Evolutionary conservation across 1,140 invertebrate genomes (phyloP), one percentile per base, ranked within the genome.

Genomic region (Leptinotarsa undecemlineata): DNA sequence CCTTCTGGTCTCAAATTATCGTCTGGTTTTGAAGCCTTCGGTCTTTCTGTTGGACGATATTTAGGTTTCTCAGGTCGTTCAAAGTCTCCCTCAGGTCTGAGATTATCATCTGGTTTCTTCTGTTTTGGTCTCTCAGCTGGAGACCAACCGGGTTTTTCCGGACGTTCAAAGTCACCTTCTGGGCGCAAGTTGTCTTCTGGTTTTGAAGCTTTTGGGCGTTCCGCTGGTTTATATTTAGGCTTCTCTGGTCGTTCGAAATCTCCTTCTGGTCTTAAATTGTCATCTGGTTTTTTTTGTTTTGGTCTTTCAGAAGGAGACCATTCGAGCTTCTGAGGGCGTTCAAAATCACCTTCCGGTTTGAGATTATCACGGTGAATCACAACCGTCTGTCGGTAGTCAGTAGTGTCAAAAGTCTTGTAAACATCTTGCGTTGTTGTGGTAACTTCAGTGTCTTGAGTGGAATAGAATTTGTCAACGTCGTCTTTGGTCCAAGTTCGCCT

Each of bases 401-500:
- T 84, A 17, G 72, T 85, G 77, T 88, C 84, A 74, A 86, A 86
- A 15, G 82, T 87, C 82, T 85, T 87, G 76, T 88, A 90, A 74
- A 88, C 86, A 76, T 90, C 88, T 82, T 89, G 87, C n/a, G 86
- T 86, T 20, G 88, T 89, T 48, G 89, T 90, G 48, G 85, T 84
- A 63, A 83, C 84, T 81, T 87, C 85, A 68, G 86, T 81, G 71
- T 87, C 84, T 74, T 89, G 86, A 3, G 88, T 90, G 19, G 89
- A 87, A 81, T 91, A 90, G 77, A 90, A 91, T 82, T 89, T 90
- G 71, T 89, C 90, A 70, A 90, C 89, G 83, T 90, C 91, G 86
- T 89, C 90, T 84, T 90, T 92, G 19, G 90, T 92, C 90, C 90
- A 92, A 3, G 90, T 92, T 69, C 90, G 83, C 78, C 90, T 84